Percentiles rank a stretch among this genome's conserved stretches.
Evolutionary conservation across 2,113 vertebrate genomes (phyloP).

Genomic region (Origma solitaria): DNA sequence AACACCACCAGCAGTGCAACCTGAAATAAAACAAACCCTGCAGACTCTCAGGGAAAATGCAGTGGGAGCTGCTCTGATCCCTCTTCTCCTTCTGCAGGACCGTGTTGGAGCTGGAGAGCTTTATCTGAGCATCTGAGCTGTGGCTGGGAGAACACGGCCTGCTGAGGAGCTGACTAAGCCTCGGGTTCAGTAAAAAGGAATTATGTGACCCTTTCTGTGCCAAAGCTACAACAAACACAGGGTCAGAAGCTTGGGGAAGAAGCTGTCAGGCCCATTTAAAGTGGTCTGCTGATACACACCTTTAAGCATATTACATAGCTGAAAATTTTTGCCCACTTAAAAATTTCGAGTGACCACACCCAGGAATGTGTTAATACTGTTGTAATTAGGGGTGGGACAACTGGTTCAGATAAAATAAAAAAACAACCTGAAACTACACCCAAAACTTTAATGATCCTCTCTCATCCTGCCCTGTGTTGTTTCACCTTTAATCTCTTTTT

Average conservation of each 20-base stretch:
- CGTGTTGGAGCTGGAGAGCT: not conserved
- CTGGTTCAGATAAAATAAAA: constrained; percentile 55
- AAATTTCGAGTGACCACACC: constrained; percentile 36
- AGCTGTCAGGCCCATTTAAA: not conserved
- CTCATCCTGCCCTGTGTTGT: not conserved
- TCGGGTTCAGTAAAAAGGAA: not conserved
- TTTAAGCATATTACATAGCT: not conserved
- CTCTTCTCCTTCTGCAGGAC: not conserved
- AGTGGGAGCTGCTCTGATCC: not conserved
- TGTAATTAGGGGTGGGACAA: constrained; percentile 48
- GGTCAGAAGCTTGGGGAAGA: not conserved
- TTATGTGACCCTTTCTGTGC: not conserved
- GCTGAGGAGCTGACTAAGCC: not conserved
- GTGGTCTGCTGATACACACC: not conserved
- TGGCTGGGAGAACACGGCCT: not conserved
- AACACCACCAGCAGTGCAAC: not conserved
- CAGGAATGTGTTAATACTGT: constrained; percentile 36
- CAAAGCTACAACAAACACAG: not conserved
- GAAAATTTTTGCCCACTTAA: constrained; percentile 36
- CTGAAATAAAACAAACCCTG: not conserved
- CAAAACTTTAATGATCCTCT: constrained; percentile 31
- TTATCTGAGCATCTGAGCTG: not conserved
- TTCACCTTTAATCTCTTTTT: not conserved
- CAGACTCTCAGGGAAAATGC: not conserved
- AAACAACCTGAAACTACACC: constrained; percentile 55